Evolutionary conservation across 2,888 invertebrate genomes (phyloP), one percentile per base, ranked within the genome.

Genomic region (Seira sanloemensis): DNA sequence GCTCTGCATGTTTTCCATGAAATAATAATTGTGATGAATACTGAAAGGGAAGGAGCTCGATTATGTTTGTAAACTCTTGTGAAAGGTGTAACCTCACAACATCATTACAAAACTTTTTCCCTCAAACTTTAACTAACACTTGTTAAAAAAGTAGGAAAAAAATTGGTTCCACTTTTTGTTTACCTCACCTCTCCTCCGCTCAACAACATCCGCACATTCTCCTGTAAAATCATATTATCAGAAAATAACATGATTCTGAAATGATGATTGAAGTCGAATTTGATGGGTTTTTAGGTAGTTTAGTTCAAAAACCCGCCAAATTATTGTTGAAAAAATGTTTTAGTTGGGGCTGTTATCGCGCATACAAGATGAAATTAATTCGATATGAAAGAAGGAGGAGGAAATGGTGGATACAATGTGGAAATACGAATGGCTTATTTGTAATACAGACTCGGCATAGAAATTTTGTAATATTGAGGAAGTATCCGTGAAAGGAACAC

Each of bases 371-470:
- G 18, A 58, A 58, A 58, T 58, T 58, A 58, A n/a, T 58, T 58
- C 58, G n/a, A 58, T 58, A 58, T 18, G 18, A 58, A n/a, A 58
- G n/a, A n/a, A 58, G 58, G 58, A 58, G 58, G 58, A 58, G 58
- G 58, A 62, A 72, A 72, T 65, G 72, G 78, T 7, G 7, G 78
- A 66, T 46, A 65, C 54, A 23, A 66, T 37, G 72, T 24, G 62
- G 78, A 50, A 72, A 65, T 72, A 23, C 26, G 46, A 78, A 78
- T 78, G 62, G 78, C 65, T 78, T 72, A 68, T 78, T 78, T 78
- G 78, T 78, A 37, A 4, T 37, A 78, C 78, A 65, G 71, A 25
- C 50, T 66, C 27, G 37, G 72, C 72, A 78, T 78, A 72, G 72
- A 72, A 78, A 78, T 65, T 78, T 65, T 37, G 54, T 71, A 78